Evolutionary conservation across 2,113 vertebrate genomes (phyloP), one percentile per base, ranked within the genome.

Genomic region (Synodontis membranacea): DNA sequence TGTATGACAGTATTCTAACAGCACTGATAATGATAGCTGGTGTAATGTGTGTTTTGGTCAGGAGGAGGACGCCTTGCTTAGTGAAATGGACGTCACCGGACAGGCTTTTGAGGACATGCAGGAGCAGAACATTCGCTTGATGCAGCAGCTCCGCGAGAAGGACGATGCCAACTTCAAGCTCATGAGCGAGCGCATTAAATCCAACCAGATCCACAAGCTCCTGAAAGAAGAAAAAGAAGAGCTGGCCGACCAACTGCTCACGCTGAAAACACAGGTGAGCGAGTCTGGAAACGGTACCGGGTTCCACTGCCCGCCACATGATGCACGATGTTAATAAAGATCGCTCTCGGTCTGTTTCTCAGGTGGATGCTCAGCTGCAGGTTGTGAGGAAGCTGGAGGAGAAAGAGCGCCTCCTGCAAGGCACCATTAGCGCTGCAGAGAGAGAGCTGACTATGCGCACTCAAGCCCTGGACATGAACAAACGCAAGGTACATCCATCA

Each of bases 71-170:
- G 98, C 97, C 0, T 91, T 99, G 79, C 95, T 99, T 44, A 99
- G 97, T 0, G 98, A 99, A 94, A 99, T 99, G 98, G 98, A 99
- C 25, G 98, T 99, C 90, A 99, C 98, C 1, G 98, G 98, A 21
- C 98, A 99, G 92, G 97, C 98, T 15, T 99, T 99, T 80, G 98
- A 99, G 91, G 98, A 99, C 91, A 99, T 99, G 98, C 98, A 99
- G 91, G 98, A 99, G 82, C 98, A 99, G 93, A 99, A 99, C 89
- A 99, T 99, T 37, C 96, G 97, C 7, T 92, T 99, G 86, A 98
- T 99, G 98, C 98, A 99, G 93, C 98, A 99, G 93, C 94, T 99
- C 86, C 88, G 97, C 52, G 98, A 99, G 92, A 99, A 99, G 86
- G 98, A 99, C 31, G 98, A 99, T 46, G 98, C 98, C 86, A 99